Evolutionary conservation across 2,797 vertebrate genomes (phyloP).

Genomic region (Lepilemur ruficaudatus): DNA sequence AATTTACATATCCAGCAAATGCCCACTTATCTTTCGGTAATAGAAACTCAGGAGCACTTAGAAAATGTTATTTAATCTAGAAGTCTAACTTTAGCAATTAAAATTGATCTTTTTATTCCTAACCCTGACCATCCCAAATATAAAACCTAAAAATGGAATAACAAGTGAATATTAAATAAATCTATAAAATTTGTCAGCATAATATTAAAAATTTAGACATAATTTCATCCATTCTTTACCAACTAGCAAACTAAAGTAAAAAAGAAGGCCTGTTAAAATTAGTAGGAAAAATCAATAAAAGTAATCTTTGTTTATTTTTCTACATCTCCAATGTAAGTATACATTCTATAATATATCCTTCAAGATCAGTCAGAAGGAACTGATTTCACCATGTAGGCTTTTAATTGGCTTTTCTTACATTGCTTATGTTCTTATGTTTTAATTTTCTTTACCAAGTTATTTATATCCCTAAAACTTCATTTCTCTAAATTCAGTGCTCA

Average conservation of each 20-base stretch:
- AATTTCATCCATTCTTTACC: neutral
- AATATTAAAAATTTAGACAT: neutral
- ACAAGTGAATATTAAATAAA: neutral
- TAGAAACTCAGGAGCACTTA: neutral
- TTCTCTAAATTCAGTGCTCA: neutral
- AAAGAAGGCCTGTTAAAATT: neutral
- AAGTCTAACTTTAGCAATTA: neutral
- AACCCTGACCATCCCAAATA: neutral
- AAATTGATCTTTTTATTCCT: neutral
- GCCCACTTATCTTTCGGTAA: neutral
- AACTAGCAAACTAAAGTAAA: neutral
- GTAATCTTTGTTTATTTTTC: neutral
- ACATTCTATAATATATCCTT: neutral
- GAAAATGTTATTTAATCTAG: neutral
- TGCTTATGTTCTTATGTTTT: neutral
- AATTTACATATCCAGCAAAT: neutral
- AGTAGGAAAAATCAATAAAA: neutral
- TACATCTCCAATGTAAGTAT: neutral
- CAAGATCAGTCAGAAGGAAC: neutral
- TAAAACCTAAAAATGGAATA: neutral
- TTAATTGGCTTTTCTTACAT: neutral
- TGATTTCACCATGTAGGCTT: neutral
- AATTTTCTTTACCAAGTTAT: neutral
- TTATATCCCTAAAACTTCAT: neutral
- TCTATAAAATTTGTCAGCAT: neutral